Evolutionary conservation across 2,113 vertebrate genomes (phyloP), one percentile per base, ranked within the genome.

Genomic region (Carassius gibelio): DNA sequence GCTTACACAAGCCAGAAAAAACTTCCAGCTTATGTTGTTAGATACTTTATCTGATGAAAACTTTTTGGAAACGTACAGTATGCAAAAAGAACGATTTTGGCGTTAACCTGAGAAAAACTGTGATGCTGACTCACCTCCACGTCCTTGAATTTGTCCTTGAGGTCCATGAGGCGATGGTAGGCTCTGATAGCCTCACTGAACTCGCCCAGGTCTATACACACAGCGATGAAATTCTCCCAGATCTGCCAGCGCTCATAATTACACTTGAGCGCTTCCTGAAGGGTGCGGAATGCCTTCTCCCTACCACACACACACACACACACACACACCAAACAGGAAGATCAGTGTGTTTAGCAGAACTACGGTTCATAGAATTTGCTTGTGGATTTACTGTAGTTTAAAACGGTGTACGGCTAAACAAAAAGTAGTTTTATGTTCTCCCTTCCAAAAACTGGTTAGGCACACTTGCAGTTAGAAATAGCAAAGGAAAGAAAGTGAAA

Each of bases 231-330:
- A 91, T 99, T 99, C 93, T 99, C 98, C 98, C 98, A 99, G 92
- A 99, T 99, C 93, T 99, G 98, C 98, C 98, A 99, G 84, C 98
- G 97, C 81, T 99, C 97, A 34, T 95, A 99, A 93, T 99, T 99
- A 90, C 98, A 99, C 88, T 96, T 99, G 78, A 99, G 95, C 55
- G 98, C 97, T 94, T 99, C 98, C 82, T 97, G 97, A 68, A 99
- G 96, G 3, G 97, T 97, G 74, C 94, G 94, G 88, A 99, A 98
- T 48, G 98, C 98, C 93, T 98, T 98, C 62, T 91, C 90, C 92
- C 98, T 99, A 91, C 5, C 34, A 26, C 17, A 72, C 48, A 38
- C 74, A 78, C 61, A 82, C 2, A 26, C 26, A 26, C 34, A 26
- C 17, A 72, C 48, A 38, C 74, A 78, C 61, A 82, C 2, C 15